phyloP scores from a whole-genome alignment of 2,888 invertebrate genomes.

The Drosophila picticornis region DNA sequence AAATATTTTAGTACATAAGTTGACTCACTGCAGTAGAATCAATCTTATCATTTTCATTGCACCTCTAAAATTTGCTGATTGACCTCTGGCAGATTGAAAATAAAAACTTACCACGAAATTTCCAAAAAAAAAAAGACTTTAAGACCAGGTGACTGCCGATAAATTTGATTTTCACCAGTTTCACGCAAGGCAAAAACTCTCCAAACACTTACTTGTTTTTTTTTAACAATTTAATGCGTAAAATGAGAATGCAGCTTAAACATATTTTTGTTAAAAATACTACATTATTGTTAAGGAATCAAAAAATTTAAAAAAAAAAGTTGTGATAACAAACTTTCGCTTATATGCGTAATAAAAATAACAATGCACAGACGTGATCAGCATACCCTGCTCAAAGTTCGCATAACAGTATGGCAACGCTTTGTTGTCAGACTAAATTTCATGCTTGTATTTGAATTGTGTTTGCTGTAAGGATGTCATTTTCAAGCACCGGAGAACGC shows the following conservation, averaged over 20 bases:
- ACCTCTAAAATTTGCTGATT: not conserved
- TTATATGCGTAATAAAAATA: not conserved
- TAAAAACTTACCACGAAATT: not conserved
- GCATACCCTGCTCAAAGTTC: not conserved
- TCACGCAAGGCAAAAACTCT: not conserved
- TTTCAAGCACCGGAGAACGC: conserved; percentile 43
- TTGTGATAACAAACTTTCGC: not conserved
- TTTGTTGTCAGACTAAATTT: not conserved
- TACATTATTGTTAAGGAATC: not conserved
- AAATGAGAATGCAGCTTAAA: not conserved
- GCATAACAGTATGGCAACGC: conserved; percentile 24
- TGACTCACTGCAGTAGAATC: not conserved
- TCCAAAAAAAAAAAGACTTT: not conserved
- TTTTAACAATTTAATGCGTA: not conserved
- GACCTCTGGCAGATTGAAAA: no score
- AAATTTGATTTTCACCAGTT: not conserved
- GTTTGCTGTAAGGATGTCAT: conserved; percentile 40
- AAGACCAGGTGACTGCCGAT: not conserved
- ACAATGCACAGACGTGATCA: not conserved
- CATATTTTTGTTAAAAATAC: not conserved
- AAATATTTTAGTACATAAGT: not conserved
- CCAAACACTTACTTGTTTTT: not conserved
- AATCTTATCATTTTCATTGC: not conserved
- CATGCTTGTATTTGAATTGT: conserved; percentile 24
- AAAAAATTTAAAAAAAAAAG: not conserved